Evolutionary conservation across 2,797 vertebrate genomes (phyloP).

Genomic region (Tragopan temminckii): DNA sequence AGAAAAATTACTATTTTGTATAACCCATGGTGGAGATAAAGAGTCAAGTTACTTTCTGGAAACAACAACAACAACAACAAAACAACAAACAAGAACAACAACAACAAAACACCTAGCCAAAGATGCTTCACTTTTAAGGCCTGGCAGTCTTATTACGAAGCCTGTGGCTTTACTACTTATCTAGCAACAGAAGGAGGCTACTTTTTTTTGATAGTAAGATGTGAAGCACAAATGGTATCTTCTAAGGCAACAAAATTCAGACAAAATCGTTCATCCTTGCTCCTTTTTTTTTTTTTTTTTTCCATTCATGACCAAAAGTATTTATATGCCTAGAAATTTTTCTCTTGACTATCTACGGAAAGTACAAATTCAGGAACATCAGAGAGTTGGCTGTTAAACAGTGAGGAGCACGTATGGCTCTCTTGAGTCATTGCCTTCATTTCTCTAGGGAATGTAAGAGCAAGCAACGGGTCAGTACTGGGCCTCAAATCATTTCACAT

Average conservation of each 20-base stretch:
- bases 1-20: not conserved
- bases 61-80: too few species aligned
- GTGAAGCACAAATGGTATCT: not conserved
- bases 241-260: not conserved
- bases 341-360: not conserved
- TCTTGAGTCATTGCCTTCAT: not conserved
- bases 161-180: not conserved
- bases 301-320: not conserved
- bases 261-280: not conserved
- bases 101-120: not conserved
- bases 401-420: not conserved
- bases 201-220: not conserved
- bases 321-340: not conserved
- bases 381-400: not conserved
- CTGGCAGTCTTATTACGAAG: fast-evolving
- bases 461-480: not conserved
- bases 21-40: not conserved
- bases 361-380: not conserved
- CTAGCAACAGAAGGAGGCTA: not conserved
- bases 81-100: too few species aligned
- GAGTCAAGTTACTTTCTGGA: not conserved
- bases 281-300: not conserved
- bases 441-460: fast-evolving
- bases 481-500: not conserved
- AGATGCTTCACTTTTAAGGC: not conserved